These are phyloP conservation scores for Pseudomyrmex concolor DNA, from an alignment of 1,140 invertebrate species.

Conservation along the genomic window DNA sequence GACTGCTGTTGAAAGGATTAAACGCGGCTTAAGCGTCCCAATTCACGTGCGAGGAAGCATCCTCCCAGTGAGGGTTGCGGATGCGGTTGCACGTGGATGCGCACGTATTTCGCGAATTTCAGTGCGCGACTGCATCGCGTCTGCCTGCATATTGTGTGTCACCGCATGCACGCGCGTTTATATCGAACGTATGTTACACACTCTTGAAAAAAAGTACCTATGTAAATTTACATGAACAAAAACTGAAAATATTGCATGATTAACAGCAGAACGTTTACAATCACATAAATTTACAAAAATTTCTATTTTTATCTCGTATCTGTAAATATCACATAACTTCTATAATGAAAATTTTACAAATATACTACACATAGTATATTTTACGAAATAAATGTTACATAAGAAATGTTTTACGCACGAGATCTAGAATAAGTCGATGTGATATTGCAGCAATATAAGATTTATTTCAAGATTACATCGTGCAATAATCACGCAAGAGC, in stretches of 20 bases:
- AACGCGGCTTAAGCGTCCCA: conserved; percentile 14
- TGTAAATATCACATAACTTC: too few species aligned
- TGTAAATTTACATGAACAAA: too few species aligned
- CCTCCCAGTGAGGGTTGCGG: background rate
- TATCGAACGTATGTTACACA: conserved; percentile 23
- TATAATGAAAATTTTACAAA: too few species aligned
- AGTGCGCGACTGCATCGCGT: conserved; percentile 39
- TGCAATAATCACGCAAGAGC: background rate
- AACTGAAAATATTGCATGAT: too few species aligned
- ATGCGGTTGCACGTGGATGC: conserved; percentile 28
- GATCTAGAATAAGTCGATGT: background rate
- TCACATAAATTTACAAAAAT: too few species aligned
- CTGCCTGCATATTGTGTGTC: conserved; percentile 50
- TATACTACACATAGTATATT: too few species aligned
- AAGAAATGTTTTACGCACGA: too few species aligned
- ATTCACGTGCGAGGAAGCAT: conserved; percentile 18
- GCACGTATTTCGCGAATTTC: conserved; percentile 54
- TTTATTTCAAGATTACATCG: conserved; percentile 57
- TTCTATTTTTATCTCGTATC: too few species aligned
- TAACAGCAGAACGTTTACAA: too few species aligned
- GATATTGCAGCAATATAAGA: conserved; percentile 30
- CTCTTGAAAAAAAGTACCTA: background rate
- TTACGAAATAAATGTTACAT: too few species aligned
- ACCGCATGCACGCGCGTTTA: conserved; percentile 53
- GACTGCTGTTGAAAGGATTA: background rate